phyloP scores from a whole-genome alignment of 2,113 vertebrate species.

The Neodontobutis hainanensis region DNA sequence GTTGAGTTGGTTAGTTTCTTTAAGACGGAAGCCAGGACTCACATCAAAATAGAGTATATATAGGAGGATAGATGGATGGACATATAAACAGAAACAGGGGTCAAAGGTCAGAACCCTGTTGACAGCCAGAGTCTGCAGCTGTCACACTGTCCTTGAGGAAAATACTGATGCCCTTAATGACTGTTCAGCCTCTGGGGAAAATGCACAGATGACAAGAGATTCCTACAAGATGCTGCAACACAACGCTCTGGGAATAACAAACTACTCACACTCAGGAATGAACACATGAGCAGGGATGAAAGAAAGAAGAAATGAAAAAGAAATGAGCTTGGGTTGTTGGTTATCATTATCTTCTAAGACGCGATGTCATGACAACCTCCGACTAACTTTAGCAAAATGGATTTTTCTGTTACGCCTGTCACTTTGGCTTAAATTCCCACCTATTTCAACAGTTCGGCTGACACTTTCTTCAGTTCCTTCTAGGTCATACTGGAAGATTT shows the following conservation, averaged over 20 bases:
- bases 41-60: slow-evolving; percentile 3
- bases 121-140: slow-evolving; percentile 53
- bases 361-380: slow-evolving; percentile 20
- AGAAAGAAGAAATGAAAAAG: background rate
- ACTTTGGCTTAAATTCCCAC: slow-evolving; percentile 6
- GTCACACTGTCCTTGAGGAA: slow-evolving; percentile 62
- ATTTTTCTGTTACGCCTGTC: slow-evolving; percentile 9
- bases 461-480: background rate
- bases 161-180: slow-evolving; percentile 58
- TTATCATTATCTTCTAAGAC: background rate
- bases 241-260: slow-evolving; percentile 4
- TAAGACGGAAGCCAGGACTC: background rate
- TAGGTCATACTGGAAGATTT: background rate
- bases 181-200: slow-evolving; percentile 23
- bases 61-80: slow-evolving; percentile 41
- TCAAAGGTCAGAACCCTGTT: slow-evolving; percentile 60
- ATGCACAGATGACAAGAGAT: slow-evolving; percentile 29
- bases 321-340: background rate
- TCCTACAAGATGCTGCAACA: slow-evolving; percentile 7
- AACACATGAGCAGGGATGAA: background rate
- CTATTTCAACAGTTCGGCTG: slow-evolving; percentile 13
- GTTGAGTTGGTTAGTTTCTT: slow-evolving; percentile 14
- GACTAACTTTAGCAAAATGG: slow-evolving; percentile 4
- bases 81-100: slow-evolving; percentile 33
- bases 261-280: background rate